Conservation (phyloP, 2,888 invertebrate genomes). For the Macroteleia sp. region DNA sequence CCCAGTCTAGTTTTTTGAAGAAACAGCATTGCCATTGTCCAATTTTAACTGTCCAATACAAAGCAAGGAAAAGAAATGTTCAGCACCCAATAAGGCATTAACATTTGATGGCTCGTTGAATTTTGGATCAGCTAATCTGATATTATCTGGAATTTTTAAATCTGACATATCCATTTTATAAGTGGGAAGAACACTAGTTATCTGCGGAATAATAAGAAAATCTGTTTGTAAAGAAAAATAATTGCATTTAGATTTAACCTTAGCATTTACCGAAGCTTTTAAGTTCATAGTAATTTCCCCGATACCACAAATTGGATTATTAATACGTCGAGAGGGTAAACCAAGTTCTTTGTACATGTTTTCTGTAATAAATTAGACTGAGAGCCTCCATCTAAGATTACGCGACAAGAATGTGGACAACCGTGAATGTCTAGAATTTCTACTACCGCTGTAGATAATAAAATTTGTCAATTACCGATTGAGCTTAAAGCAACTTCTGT, state of each 20-base stretch:
- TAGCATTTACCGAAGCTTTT: neutral
- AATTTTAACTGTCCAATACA: constrained; percentile 30
- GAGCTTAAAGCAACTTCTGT: neutral
- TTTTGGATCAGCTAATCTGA: constrained; percentile 32
- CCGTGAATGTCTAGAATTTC: constrained; percentile 10
- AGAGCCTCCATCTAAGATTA: too few species aligned
- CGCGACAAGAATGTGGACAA: too few species aligned
- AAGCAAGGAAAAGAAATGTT: constrained; percentile 14
- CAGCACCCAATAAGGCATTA: constrained; percentile 30
- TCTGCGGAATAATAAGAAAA: constrained; percentile 20
- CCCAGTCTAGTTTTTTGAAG: constrained; percentile 34
- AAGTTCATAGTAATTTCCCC: constrained; percentile 8
- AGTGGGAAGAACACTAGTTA: neutral
- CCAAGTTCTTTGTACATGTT: neutral
- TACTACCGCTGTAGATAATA: constrained; percentile 29
- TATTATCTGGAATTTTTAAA: constrained; percentile 21
- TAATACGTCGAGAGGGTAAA: neutral
- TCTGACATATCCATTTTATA: neutral
- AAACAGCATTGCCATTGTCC: neutral
- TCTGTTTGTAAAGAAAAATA: neutral
- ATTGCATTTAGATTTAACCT: neutral
- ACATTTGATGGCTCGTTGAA: constrained; percentile 13
- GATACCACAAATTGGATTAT: constrained; percentile 9
- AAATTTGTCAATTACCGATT: neutral
- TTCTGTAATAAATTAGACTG: too few species aligned